Conservation (phyloP, 2,113 vertebrate genomes). For the Mugil cephalus region DNA sequence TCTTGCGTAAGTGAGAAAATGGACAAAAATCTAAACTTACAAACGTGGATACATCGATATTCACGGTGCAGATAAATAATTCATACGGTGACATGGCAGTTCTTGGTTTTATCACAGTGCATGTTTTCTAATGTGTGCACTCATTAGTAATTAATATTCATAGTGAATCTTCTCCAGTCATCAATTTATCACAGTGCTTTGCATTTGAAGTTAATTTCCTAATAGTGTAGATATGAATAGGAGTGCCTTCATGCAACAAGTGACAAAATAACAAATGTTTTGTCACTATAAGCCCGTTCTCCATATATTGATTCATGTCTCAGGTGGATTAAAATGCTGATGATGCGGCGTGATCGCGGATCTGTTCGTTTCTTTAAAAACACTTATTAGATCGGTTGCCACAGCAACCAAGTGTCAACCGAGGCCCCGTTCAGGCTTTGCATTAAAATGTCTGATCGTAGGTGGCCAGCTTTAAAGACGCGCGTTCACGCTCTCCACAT, state of each 20-base stretch:
- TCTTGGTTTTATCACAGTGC: constrained; percentile 17
- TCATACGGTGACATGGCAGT: constrained; percentile 12
- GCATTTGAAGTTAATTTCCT: neutral
- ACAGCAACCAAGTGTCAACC: too few species aligned
- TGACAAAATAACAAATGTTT: too few species aligned
- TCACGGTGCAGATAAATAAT: constrained; percentile 40
- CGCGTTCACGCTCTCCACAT: too few species aligned
- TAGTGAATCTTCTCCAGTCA: constrained; percentile 6
- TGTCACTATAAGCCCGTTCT: neutral
- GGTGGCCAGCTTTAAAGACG: too few species aligned
- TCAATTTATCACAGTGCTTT: neutral
- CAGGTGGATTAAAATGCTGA: too few species aligned
- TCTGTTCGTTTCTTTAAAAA: too few species aligned
- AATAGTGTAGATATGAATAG: neutral
- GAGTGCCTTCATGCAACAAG: too few species aligned
- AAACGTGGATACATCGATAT: constrained; percentile 15
- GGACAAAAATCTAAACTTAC: neutral
- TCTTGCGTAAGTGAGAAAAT: neutral
- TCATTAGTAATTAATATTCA: constrained; percentile 32
- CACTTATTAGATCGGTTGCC: too few species aligned
- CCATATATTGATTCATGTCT: too few species aligned
- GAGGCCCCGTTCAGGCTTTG: too few species aligned
- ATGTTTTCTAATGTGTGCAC: constrained; percentile 12
- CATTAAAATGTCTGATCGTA: too few species aligned
- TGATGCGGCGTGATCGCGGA: too few species aligned